Percentiles rank a stretch among this genome's conserved stretches.
phyloP scores from a whole-genome alignment of 1,140 invertebrate species.

The Brachionus angularis region DNA sequence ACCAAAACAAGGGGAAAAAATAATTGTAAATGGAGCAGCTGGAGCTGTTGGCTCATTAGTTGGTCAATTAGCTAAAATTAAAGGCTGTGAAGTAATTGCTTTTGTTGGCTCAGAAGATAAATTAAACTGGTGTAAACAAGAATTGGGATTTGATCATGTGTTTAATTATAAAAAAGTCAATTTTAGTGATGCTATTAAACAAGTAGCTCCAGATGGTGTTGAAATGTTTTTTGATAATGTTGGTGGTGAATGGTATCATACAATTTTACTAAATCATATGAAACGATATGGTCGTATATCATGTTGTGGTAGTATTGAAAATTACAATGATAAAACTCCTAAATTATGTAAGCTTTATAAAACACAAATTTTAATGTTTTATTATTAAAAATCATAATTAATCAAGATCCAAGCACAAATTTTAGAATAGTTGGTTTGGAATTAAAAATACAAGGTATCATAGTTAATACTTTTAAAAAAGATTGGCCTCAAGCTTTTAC shows the following conservation, averaged over 20 bases:
- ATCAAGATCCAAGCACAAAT: conserved; percentile 32
- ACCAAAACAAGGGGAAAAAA: conserved; percentile 66
- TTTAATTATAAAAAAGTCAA: conserved; percentile 69
- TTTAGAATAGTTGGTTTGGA: conserved; percentile 2
- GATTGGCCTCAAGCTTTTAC: conserved; percentile 61
- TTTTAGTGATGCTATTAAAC: conserved; percentile 61
- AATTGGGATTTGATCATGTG: conserved; percentile 66
- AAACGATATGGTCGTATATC: conserved; percentile 45
- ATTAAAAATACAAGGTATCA: conserved; percentile 43
- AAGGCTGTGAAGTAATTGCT: conserved; percentile 68
- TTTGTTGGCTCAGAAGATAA: conserved; percentile 69
- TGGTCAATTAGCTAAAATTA: conserved; percentile 68
- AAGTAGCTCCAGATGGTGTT: conserved; percentile 66
- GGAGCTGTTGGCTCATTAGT: conserved; percentile 68
- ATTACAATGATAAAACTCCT: conserved; percentile 45
- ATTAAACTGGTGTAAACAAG: conserved; percentile 65
- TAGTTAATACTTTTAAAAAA: conserved; percentile 46
- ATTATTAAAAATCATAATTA: too few species aligned
- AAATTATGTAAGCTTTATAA: conserved; percentile 19
- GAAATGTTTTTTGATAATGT: conserved; percentile 73
- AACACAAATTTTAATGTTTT: neutral
- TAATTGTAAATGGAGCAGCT: conserved; percentile 63
- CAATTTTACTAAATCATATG: conserved; percentile 45
- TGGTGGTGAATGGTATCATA: conserved; percentile 46
- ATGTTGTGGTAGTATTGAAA: conserved; percentile 47